Conservation (phyloP, 2,888 invertebrate species). For the Himalopsyche anomala region DNA sequence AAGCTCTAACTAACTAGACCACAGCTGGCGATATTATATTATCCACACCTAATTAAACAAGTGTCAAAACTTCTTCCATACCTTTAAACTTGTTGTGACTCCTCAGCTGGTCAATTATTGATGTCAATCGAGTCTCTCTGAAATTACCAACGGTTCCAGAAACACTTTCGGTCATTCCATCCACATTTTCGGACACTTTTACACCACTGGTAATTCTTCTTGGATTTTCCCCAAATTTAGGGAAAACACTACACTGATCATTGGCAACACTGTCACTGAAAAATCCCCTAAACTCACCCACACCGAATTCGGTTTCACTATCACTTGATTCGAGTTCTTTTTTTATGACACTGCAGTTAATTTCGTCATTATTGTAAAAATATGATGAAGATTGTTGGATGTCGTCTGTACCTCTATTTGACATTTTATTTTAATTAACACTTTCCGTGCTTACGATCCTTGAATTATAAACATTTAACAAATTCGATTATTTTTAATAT, state of each 20-base stretch:
- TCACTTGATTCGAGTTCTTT: neutral
- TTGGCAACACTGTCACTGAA: neutral
- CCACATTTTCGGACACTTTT: neutral
- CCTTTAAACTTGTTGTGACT: conserved; percentile 74
- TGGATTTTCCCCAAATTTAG: neutral
- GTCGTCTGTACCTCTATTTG: too few species aligned
- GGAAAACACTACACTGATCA: neutral
- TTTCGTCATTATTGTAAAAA: neutral
- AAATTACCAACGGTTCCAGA: conserved; percentile 67
- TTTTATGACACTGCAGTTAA: neutral
- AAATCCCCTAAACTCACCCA: neutral
- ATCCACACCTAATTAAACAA: too few species aligned
- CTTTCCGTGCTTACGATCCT: too few species aligned
- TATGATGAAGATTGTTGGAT: neutral
- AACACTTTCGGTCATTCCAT: neutral
- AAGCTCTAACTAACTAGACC: too few species aligned
- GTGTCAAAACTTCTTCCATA: conserved; percentile 66
- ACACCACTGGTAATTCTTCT: neutral
- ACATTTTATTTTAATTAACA: too few species aligned
- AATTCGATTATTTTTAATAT: too few species aligned
- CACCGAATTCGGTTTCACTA: neutral
- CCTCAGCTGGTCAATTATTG: conserved; percentile 75
- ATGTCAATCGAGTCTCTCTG: conserved; percentile 73
- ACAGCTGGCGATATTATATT: too few species aligned
- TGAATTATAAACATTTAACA: too few species aligned